Base-by-base conservation (phyloP, 2,797 vertebrate species). In the Enteromius unitaeniatus region DNA sequence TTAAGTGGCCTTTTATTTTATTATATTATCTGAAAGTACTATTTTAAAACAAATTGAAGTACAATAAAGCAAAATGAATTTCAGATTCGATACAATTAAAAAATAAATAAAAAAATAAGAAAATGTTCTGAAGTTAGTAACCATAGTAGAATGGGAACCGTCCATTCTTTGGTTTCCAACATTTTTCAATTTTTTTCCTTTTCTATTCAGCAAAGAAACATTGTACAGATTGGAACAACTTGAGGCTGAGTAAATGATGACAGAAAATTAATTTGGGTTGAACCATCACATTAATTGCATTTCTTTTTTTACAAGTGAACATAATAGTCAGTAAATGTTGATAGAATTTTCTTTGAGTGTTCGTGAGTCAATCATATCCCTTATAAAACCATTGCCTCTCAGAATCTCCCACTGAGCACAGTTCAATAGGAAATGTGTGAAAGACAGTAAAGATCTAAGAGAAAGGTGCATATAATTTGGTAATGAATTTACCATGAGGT, bases 401-500 rank as follows among this genome's bases (percentile, higher is more conserved):
- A 6, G 34, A 37, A 5, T 37, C 4, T 34, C 31, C 31, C 31
- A 34, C 31, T 34, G 31, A 34, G 55, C 31, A 37, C n/a, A 53
- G 53, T 58, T 34, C 42, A 21, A 42, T 17, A 80, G 37, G 31
- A 68, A 85, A 75, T 10, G 11, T 78, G 70, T 83, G 49, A 84
- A 85, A 74, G 65, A 78, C 1, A 10, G 19, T 34, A 37, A 64
- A 28, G 11, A 55, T 34, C 40, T 40, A 15, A 68, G 74, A 49
- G 55, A 81, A 65, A 47, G 78, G 23, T 76, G 26, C 7, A 47
- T 42, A 21, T 78, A 81, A 49, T 34, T 72, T 55, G 51, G 67
- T 81, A 34, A 89, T 87, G 64, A 55, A 23, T 89, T 96, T 96
- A 99, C 98, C 98, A 99, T 97, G 84, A 99, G 93, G 90, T 99